phyloP scores from a whole-genome alignment of 2,113 vertebrate genomes.

The Platysternon megacephalum region DNA sequence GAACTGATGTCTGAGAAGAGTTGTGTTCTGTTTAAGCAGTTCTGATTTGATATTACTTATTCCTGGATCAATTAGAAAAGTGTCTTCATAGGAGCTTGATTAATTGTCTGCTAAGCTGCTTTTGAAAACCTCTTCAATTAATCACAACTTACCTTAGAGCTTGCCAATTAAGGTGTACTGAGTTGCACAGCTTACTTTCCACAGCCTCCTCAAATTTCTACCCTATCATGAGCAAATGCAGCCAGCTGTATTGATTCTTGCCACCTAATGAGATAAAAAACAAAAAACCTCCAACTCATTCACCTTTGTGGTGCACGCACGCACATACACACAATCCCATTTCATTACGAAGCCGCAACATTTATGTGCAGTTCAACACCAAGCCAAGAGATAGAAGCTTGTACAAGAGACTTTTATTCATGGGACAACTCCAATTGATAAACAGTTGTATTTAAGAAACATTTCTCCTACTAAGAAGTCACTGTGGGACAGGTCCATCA shows the following conservation, averaged over 20 bases:
- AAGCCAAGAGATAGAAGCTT: not conserved
- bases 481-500: not conserved
- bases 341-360: not conserved
- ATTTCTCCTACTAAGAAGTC: not conserved
- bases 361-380: not conserved
- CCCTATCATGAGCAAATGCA: not conserved
- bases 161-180: not conserved
- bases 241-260: not conserved
- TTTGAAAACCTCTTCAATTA: constrained; percentile 39
- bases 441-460: accelerated
- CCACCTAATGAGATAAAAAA: not conserved
- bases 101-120: constrained; percentile 49
- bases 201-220: not conserved
- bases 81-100: constrained; percentile 30
- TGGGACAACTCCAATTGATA: not conserved
- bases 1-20: not conserved
- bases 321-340: not conserved
- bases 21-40: not conserved
- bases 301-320: accelerated
- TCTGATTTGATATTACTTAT: not conserved
- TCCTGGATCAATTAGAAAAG: constrained; percentile 30
- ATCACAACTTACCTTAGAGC: constrained; percentile 39
- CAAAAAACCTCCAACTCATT: not conserved
- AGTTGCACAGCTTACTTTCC: not conserved
- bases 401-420: not conserved